These are phyloP conservation scores for Heliconius eleuchia DNA, from an alignment of 1,140 invertebrate species.

Conservation along the genomic window DNA sequence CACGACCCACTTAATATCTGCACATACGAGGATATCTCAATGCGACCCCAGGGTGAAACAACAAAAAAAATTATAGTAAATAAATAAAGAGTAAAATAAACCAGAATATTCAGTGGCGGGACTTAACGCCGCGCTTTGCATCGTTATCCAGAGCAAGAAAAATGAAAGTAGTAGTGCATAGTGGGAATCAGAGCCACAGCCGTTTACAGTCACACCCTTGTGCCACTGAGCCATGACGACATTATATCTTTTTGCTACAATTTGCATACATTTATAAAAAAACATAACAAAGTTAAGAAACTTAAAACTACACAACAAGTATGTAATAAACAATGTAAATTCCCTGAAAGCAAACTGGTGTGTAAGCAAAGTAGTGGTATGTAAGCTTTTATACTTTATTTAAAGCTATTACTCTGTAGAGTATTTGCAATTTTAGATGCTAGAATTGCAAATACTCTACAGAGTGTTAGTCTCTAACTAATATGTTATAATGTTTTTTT, in stretches of 20 bases:
- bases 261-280: background rate
- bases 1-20: constrained; percentile 13
- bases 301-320: background rate
- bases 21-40: background rate
- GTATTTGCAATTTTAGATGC: background rate
- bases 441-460: too few species aligned
- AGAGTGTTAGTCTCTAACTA: too few species aligned
- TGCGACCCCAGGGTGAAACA: background rate
- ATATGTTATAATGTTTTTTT: too few species aligned
- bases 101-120: background rate
- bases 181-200: too few species aligned
- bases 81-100: background rate
- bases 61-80: constrained; percentile 13
- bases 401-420: background rate
- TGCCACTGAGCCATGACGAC: too few species aligned
- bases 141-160: too few species aligned
- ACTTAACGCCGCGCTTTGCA: too few species aligned
- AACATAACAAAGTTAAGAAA: background rate
- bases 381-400: background rate
- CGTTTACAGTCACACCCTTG: too few species aligned
- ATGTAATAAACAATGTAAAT: background rate
- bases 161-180: too few species aligned
- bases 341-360: background rate
- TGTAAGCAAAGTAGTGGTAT: background rate
- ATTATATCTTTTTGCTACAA: background rate